Evolutionary conservation across 2,888 invertebrate species (phyloP), one percentile per base, ranked within the genome.

Genomic region (Hetaerina titia): DNA sequence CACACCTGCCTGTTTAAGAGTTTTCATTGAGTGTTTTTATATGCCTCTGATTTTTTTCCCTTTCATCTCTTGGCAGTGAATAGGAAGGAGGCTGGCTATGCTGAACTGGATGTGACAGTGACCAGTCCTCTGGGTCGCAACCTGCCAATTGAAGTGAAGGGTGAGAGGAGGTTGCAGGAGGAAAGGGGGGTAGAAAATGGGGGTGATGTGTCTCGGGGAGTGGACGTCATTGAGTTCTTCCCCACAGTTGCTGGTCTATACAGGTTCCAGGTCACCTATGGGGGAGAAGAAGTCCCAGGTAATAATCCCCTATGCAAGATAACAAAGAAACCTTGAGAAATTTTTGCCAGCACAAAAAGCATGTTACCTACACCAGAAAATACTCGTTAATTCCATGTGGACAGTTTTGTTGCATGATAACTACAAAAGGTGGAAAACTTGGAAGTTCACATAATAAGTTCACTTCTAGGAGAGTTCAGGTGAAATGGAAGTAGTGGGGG

Each of bases 61-160:
- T 69, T 15, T 31, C 1, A 95, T 95, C 95, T 88, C 95, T 95
- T 96, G 97, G 31, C 96, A 98, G 99, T 98, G 96, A 98, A 98
- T 96, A 98, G 98, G 95, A 98, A 98, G 96, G 98, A 98, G 96
- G 98, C 98, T 69, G 99, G 98, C 69, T 97, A 98, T 94, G 99
- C 99, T 1, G 98, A 99, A 96, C 96, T 99, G 92, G 99, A 99
- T 96, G 98, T 99, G 6, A 98, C 98, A 89, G 98, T 99, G 88
- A 98, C 98, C 88, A 98, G 99, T 95, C 99, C 99, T 57, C 98
- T 98, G 58, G 99, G 99, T 90, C 98, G 98, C 96, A 98, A 98
- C 95, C 97, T 99, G 69, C 98, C 99, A 0, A 98, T 99, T 8
- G 98, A 98, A 96, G 98, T 99, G 25, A 97, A 97, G 89, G 97